Evolutionary conservation across 2,888 invertebrate species (phyloP).

Genomic region (Morinoia aosen): DNA sequence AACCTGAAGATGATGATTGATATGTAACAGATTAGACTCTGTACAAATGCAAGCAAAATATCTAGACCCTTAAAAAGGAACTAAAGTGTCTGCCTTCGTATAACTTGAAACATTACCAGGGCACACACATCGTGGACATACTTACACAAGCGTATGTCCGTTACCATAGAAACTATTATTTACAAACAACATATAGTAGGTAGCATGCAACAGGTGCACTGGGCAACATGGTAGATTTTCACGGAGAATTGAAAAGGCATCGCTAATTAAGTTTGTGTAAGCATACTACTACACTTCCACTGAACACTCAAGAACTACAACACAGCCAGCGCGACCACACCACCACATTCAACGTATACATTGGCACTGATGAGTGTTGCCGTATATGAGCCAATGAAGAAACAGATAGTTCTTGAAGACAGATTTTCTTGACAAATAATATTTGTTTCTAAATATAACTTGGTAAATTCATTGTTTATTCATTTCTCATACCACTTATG

Average conservation of each 20-base stretch:
- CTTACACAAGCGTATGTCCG: background rate
- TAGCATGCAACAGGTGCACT: background rate
- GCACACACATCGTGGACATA: background rate
- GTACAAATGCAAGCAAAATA: too few species aligned
- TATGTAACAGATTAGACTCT: too few species aligned
- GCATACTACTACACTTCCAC: background rate
- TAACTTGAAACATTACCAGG: too few species aligned
- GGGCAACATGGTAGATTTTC: background rate
- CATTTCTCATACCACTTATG: too few species aligned
- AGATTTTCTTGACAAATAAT: too few species aligned
- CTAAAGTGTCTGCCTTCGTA: too few species aligned
- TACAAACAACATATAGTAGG: background rate
- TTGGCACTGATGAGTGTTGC: background rate
- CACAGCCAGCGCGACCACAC: background rate
- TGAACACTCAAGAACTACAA: background rate
- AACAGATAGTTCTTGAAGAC: too few species aligned
- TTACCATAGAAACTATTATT: slow-evolving; percentile 4
- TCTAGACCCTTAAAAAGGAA: too few species aligned
- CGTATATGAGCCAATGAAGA: background rate
- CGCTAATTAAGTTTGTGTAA: background rate
- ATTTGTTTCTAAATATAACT: too few species aligned
- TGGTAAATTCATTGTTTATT: too few species aligned
- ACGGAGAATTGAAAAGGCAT: background rate
- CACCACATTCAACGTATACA: background rate
- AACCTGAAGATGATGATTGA: too few species aligned